Conservation (phyloP, 2,888 invertebrate species). For the Melanostoma scalare region DNA sequence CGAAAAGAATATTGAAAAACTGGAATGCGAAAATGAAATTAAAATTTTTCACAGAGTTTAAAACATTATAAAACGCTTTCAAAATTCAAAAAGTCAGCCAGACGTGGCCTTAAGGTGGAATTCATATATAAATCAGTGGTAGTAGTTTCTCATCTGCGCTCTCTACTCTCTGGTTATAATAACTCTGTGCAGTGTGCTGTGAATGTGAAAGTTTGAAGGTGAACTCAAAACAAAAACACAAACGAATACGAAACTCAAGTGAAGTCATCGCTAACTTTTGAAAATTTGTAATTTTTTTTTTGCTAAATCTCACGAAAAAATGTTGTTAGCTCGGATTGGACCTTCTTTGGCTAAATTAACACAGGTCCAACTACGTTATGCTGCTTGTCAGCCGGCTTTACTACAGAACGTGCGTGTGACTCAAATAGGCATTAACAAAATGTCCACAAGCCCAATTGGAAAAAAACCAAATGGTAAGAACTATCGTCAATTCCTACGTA, state of each 20-base stretch:
- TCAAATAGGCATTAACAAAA: background rate
- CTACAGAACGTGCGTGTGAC: slow-evolving; percentile 22
- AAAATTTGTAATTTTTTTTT: background rate
- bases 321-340: slow-evolving; percentile 39
- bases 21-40: too few species aligned
- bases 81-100: too few species aligned
- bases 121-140: too few species aligned
- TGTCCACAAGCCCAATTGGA: background rate
- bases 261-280: slow-evolving; percentile 36
- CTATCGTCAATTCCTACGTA: background rate
- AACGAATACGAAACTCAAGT: slow-evolving; percentile 28
- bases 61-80: too few species aligned
- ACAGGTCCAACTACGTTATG: slow-evolving; percentile 32
- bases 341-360: slow-evolving; percentile 39
- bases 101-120: too few species aligned
- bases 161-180: too few species aligned
- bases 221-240: background rate
- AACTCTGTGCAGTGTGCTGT: background rate
- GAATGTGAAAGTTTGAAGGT: background rate
- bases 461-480: slow-evolving; percentile 23
- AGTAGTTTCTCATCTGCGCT: too few species aligned
- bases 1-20: too few species aligned
- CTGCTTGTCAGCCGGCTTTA: slow-evolving; percentile 27
- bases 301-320: slow-evolving; percentile 10
- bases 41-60: too few species aligned